Conservation (phyloP, 2,888 invertebrate species). For the Eucriotettix oculatus region DNA sequence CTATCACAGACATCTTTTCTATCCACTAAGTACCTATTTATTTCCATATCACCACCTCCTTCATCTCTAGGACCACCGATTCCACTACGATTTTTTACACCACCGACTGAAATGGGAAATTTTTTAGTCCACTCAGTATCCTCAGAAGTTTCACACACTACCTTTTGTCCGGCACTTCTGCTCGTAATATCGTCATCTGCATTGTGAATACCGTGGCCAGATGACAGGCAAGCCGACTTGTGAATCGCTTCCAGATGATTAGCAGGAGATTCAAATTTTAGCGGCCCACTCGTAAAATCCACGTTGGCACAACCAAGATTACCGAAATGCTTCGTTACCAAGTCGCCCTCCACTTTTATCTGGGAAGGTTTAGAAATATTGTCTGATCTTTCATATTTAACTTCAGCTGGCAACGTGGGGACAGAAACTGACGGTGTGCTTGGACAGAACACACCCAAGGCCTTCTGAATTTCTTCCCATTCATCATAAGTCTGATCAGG, state of each 20-base stretch:
- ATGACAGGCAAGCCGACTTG: no score
- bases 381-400: not conserved
- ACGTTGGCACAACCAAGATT: no score
- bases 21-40: not conserved
- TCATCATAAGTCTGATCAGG: conserved; percentile 32
- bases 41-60: conserved; percentile 5
- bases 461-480: conserved; percentile 50
- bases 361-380: not conserved
- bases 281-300: no score
- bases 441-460: conserved; percentile 32
- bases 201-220: no score
- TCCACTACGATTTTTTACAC: not conserved
- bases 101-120: not conserved
- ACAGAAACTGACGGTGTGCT: not conserved
- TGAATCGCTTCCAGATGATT: no score
- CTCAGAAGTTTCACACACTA: not conserved
- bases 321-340: no score
- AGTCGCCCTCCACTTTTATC: no score
- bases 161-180: no score
- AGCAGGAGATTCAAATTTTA: no score
- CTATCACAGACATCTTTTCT: conserved; percentile 9
- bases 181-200: no score
- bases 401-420: not conserved
- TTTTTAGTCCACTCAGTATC: not conserved
- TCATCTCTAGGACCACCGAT: conserved; percentile 9